Conservation (phyloP, 2,113 vertebrate species). For the Saccopteryx leptura region DNA sequence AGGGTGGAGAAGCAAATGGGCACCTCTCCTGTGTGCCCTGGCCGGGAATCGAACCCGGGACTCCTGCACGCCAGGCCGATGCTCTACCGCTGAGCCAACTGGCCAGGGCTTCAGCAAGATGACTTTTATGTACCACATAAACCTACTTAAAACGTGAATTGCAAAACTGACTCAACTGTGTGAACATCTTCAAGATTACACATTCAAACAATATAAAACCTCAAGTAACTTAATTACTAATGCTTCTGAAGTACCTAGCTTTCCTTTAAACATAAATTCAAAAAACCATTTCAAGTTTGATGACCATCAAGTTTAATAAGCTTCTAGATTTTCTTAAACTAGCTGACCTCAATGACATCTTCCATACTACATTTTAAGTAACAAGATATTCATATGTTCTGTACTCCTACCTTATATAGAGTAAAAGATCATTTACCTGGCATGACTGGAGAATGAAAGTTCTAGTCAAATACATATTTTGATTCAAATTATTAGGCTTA, state of each 20-base stretch:
- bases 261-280: conserved; percentile 2
- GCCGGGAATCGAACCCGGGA: too few relatives aligned
- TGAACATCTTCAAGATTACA: neutral
- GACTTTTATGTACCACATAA: conserved; percentile 14
- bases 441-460: neutral
- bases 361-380: conserved; percentile 26
- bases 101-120: too few relatives aligned
- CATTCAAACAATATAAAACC: conserved; percentile 47
- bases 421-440: neutral
- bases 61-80: too few relatives aligned
- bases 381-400: neutral
- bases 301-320: neutral
- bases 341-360: neutral
- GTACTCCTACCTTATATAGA: neutral
- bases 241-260: neutral
- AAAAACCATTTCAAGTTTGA: neutral
- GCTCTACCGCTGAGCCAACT: too few relatives aligned
- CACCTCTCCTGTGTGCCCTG: too few relatives aligned
- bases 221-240: conserved; percentile 2
- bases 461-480: conserved; percentile 35
- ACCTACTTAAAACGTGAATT: conserved; percentile 33
- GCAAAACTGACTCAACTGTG: neutral
- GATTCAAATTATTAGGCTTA: conserved; percentile 15
- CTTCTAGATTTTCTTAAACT: conserved; percentile 28
- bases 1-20: too few relatives aligned